These are phyloP conservation scores for Gila orcuttii DNA, from an alignment of 2,113 vertebrate genomes.

Conservation along the genomic window DNA sequence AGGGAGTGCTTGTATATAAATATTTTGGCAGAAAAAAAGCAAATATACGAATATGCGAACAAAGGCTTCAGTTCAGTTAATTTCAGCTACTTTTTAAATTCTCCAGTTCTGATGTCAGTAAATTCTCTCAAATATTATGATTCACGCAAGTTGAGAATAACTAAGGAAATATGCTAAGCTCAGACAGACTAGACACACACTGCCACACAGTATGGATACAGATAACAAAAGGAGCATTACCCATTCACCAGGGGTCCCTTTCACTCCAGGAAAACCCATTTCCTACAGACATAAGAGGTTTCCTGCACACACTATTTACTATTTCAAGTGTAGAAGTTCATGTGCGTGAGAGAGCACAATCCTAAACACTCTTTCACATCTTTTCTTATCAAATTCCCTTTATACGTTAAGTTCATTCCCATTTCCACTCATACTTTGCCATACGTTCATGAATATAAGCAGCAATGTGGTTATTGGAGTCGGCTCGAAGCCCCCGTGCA, in stretches of 20 bases:
- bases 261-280: slow-evolving; percentile 49
- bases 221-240: slow-evolving; percentile 45
- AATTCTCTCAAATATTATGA: slow-evolving; percentile 15
- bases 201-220: slow-evolving; percentile 9
- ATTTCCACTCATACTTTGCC: slow-evolving; percentile 28
- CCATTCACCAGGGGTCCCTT: slow-evolving; percentile 40
- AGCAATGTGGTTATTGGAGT: background rate
- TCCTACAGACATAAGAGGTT: slow-evolving; percentile 40
- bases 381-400: slow-evolving; percentile 21
- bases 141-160: background rate
- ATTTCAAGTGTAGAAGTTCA: background rate
- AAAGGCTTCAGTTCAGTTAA: background rate
- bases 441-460: slow-evolving; percentile 18
- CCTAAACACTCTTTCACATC: background rate
- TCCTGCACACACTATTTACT: slow-evolving; percentile 29
- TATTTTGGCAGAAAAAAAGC: background rate
- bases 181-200: slow-evolving; percentile 10
- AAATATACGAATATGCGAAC: background rate
- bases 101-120: background rate
- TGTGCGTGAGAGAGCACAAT: background rate
- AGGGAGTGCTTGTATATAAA: background rate
- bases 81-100: slow-evolving; percentile 8
- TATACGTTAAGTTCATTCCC: slow-evolving; percentile 24
- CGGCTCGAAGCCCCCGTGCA: background rate
- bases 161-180: slow-evolving; percentile 8